Conservation (phyloP, 2,113 vertebrate genomes). For the Cynocephalus volans region DNA sequence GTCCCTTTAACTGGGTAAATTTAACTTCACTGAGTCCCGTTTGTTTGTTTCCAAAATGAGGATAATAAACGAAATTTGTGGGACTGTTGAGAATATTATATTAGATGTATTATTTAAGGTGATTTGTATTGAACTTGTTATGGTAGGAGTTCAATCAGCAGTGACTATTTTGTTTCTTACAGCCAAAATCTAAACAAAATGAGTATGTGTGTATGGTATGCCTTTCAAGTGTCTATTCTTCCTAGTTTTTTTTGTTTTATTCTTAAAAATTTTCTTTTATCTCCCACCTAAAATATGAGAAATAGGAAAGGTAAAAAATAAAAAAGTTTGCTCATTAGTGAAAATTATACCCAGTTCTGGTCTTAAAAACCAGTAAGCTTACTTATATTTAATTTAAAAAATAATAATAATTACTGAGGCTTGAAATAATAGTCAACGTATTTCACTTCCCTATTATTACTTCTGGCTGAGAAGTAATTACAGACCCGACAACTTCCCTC, state of each 20-base stretch:
- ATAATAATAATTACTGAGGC: background rate
- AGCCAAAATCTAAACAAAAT: conserved; percentile 35
- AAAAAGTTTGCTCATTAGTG: conserved; percentile 1
- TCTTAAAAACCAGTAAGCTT: background rate
- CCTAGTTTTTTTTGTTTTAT: background rate
- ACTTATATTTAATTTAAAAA: conserved; percentile 26
- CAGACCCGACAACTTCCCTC: background rate
- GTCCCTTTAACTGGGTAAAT: conserved; percentile 3
- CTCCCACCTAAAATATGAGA: background rate
- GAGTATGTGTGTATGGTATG: background rate
- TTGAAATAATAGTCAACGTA: conserved; percentile 27
- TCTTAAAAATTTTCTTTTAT: conserved; percentile 32
- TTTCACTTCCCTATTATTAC: background rate
- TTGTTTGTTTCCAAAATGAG: conserved; percentile 25
- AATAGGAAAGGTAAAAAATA: conserved; percentile 48
- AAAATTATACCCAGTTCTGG: conserved; percentile 4
- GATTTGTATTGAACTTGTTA: background rate
- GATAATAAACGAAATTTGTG: conserved; percentile 32
- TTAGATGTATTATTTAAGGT: background rate
- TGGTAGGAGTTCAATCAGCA: background rate
- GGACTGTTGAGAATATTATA: background rate
- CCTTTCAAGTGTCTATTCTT: background rate
- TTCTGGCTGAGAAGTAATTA: background rate
- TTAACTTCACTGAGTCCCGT: background rate
- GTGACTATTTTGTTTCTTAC: conserved; percentile 26